phyloP scores from a whole-genome alignment of 37 sponge, comb jelly and placozoan species.

The Beroe forskalii region DNA sequence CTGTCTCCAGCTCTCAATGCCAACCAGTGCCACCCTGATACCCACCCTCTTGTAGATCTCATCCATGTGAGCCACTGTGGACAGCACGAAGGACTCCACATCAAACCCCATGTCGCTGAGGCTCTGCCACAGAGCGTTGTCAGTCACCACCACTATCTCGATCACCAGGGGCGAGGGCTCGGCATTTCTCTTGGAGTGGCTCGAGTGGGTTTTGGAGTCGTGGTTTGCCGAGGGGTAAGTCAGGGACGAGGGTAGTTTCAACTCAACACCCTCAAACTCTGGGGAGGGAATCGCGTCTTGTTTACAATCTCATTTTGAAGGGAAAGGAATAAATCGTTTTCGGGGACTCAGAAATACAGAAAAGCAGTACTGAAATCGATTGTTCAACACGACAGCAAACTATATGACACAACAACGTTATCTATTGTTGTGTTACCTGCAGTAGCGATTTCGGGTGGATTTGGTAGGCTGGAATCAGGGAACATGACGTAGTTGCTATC shows the following conservation, averaged over 20 bases:
- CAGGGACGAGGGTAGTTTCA: too few species aligned
- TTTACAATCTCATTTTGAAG: too few species aligned
- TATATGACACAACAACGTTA: too few species aligned
- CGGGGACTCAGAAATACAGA: too few species aligned
- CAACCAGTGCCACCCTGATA: conserved; percentile 27
- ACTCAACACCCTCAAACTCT: conserved; percentile 10
- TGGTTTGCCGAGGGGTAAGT: too few species aligned
- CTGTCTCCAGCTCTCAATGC: conserved; percentile 21
- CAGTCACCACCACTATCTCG: conserved; percentile 41
- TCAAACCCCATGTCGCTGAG: not conserved
- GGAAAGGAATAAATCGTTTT: too few species aligned
- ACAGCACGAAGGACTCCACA: conserved; percentile 28
- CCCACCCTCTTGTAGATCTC: conserved; percentile 24
- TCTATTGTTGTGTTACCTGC: too few species aligned
- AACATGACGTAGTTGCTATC: conserved; percentile 20
- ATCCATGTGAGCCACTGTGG: conserved; percentile 9
- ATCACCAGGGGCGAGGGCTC: not conserved
- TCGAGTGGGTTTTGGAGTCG: too few species aligned
- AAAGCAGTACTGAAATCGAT: too few species aligned
- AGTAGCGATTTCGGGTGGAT: not conserved
- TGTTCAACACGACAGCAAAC: too few species aligned
- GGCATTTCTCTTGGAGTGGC: not conserved
- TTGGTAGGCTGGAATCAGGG: not conserved
- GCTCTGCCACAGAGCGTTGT: not conserved
- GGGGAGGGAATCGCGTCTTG: not conserved